Evolutionary conservation across 2,113 vertebrate genomes (phyloP).

Genomic region (Circaetus cinerascens): DNA sequence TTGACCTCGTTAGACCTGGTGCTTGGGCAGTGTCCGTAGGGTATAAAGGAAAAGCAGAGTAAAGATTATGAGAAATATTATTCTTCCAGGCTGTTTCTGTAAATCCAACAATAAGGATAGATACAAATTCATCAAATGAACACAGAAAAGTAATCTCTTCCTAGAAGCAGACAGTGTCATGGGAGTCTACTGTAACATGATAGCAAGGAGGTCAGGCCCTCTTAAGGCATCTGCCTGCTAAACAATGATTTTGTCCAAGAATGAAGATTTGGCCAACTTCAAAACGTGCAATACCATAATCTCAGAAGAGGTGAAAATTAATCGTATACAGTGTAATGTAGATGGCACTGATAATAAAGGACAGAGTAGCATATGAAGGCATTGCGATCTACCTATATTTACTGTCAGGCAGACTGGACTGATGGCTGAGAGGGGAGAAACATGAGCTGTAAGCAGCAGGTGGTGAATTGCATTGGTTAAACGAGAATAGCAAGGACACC

Average conservation of each 20-base stretch:
- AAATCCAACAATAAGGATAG: neutral
- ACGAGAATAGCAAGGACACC: neutral
- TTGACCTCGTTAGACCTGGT: neutral
- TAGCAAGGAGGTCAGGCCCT: neutral
- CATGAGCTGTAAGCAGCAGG: neutral
- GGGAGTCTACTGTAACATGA: neutral
- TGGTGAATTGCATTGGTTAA: neutral
- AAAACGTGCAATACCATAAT: neutral
- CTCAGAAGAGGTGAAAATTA: neutral
- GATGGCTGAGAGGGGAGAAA: neutral
- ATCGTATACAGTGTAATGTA: rapidly evolving
- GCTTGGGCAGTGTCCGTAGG: neutral
- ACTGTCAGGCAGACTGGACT: neutral
- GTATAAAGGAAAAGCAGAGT: neutral
- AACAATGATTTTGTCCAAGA: neutral
- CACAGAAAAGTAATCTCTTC: neutral
- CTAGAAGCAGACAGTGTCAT: neutral
- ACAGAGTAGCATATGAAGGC: neutral
- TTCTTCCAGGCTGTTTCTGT: neutral
- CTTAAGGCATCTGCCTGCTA: neutral
- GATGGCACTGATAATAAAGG: neutral
- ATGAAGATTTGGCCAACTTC: neutral
- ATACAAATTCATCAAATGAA: neutral
- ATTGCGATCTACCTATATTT: neutral
- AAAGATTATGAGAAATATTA: neutral